A percentile compares a stretch with the other conserved stretches of the same genome.
These are phyloP conservation scores for Lordiphosa collinella DNA, from an alignment of 1,140 invertebrate species.

Conservation along the genomic window DNA sequence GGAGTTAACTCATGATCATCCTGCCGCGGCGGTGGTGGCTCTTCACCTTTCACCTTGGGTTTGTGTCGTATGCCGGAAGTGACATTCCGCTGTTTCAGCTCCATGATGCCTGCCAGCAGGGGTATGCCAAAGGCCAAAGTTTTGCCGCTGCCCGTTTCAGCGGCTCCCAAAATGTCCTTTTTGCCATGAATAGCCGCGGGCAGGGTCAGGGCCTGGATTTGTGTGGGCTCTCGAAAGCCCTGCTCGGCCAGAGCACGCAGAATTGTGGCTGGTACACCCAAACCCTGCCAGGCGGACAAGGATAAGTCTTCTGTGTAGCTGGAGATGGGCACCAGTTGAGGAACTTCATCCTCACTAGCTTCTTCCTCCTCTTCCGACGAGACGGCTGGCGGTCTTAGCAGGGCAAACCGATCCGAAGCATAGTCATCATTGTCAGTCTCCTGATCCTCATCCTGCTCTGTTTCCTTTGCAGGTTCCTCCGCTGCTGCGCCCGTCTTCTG, in stretches of 20 bases:
- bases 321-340: slow-evolving; percentile 22
- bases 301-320: slow-evolving; percentile 35
- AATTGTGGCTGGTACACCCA: slow-evolving; percentile 85
- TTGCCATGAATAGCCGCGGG: slow-evolving; percentile 91
- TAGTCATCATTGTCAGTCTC: slow-evolving; percentile 34
- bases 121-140: slow-evolving; percentile 98
- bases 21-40: slow-evolving; percentile 45
- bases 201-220: slow-evolving; percentile 89
- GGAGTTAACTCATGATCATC: slow-evolving; percentile 67
- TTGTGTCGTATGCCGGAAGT: slow-evolving; percentile 59
- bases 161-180: slow-evolving; percentile 94
- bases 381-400: slow-evolving; percentile 47
- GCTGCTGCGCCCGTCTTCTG: slow-evolving; percentile 11
- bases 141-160: slow-evolving; percentile 99
- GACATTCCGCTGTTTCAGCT: slow-evolving; percentile 82
- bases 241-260: slow-evolving; percentile 87
- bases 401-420: slow-evolving; percentile 47
- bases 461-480: slow-evolving; percentile 9
- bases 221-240: slow-evolving; percentile 90
- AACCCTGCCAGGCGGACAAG: slow-evolving; percentile 84
- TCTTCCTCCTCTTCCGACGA: slow-evolving; percentile 17
- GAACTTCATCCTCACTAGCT: slow-evolving; percentile 24
- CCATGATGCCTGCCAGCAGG: slow-evolving; percentile 90
- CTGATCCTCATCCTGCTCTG: not conserved
- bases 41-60: slow-evolving; percentile 78